Percentiles rank a stretch among this genome's conserved stretches.
phyloP scores from a whole-genome alignment of 1,140 invertebrate species.

The Plutomurus gul region DNA sequence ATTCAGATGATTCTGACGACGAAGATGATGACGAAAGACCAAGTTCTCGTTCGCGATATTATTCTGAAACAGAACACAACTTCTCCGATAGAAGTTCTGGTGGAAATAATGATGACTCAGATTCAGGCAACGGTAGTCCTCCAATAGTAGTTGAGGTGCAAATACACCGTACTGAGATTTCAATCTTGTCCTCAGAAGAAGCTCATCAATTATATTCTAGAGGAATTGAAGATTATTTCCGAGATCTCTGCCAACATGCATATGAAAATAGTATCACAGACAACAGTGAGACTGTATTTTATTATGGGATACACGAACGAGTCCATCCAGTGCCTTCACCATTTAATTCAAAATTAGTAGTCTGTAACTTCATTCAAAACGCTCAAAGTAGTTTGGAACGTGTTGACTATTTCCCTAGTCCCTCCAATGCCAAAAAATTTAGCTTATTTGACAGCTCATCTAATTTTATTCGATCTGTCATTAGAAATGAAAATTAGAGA shows the following conservation, averaged over 20 bases:
- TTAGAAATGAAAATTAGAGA: background rate
- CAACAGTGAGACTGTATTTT: too few relatives aligned
- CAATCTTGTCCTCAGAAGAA: too few relatives aligned
- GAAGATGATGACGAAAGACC: slow-evolving; percentile 30
- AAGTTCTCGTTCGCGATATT: background rate
- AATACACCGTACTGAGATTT: background rate
- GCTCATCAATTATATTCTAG: too few relatives aligned
- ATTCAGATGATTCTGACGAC: slow-evolving; percentile 20
- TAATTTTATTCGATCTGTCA: background rate
- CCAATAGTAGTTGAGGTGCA: background rate
- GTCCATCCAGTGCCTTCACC: background rate
- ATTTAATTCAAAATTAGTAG: background rate
- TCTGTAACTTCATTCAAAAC: background rate
- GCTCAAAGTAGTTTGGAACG: background rate
- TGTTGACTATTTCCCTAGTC: background rate
- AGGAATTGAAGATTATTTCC: background rate
- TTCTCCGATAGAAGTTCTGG: background rate
- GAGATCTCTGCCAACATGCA: background rate
- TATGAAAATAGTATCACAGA: background rate
- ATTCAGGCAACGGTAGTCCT: background rate
- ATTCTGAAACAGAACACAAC: background rate
- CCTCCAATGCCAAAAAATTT: background rate
- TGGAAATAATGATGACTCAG: slow-evolving; percentile 28
- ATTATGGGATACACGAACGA: background rate
- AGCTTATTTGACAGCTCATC: background rate